Evolutionary conservation across 2,797 vertebrate genomes (phyloP), one percentile per base, ranked within the genome.

Genomic region (Galago senegalensis): DNA sequence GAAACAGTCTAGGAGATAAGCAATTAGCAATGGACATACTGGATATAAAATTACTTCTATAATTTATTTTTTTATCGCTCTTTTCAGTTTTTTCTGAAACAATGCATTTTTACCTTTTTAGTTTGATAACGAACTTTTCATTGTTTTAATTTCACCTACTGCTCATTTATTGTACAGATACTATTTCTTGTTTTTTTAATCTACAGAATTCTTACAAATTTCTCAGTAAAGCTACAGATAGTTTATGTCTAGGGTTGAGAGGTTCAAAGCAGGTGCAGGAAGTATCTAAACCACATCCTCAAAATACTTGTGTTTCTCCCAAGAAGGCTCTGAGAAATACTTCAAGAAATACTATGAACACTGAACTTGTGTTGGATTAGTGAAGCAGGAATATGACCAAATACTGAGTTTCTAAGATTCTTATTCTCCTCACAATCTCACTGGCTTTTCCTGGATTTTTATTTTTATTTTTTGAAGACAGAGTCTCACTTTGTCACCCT

Each of bases 161-260:
- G 34, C 25, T 60, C 58, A 63, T 89, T 81, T 77, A 89, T 13
- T 87, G 18, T 70, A 82, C 86, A 61, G 9, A 56, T 63, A 14
- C 46, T 65, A 29, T 61, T 69, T 82, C 14, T 83, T 5, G n/a
- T 87, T 89, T 94, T 72, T 77, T 40, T 69, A 79, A 58, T 86
- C 17, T 67, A 21, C 46, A 89, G 17, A 91, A 65, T 89, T 93
- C 79, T 93, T 77, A 93, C 3, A 91, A 86, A 31, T 95, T 13
- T 65, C 37, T 91, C 63, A 86, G 82, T 18, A 86, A 91, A 91
- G 58, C 80, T 1, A 75, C 5, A 16, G 12, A 77, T 21, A n/a
- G 37, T 31, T 58, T 29, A 12, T 49, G 13, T n/a, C 69, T 91
- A 20, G 7, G 70, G 34, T 21, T 76, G 11, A 70, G 23, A 25